Conservation (phyloP, 2,797 vertebrate species). For the Anomalospiza imberbis region DNA sequence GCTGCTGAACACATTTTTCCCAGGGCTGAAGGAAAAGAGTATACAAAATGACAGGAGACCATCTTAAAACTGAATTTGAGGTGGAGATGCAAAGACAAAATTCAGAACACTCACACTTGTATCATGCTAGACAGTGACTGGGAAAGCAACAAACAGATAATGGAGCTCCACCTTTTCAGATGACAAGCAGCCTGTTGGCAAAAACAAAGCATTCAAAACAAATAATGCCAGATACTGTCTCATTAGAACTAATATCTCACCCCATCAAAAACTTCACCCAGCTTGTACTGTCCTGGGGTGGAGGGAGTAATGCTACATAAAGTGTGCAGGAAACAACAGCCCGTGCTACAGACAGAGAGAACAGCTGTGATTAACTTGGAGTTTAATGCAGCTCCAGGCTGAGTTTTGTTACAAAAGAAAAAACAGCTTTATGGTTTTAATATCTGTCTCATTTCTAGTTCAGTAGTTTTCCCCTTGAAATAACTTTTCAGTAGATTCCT, state of each 20-base stretch:
- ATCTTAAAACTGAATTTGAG: neutral
- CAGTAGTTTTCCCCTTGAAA: constrained; percentile 47
- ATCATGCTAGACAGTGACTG: neutral
- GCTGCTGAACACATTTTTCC: neutral
- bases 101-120: neutral
- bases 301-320: neutral
- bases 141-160: neutral
- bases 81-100: neutral
- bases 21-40: neutral
- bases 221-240: neutral
- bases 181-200: neutral
- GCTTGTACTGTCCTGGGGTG: fast-evolving
- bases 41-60: neutral
- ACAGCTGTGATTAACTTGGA: neutral
- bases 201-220: neutral
- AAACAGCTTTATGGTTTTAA: neutral
- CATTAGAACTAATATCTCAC: neutral
- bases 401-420: neutral
- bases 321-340: neutral
- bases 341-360: neutral
- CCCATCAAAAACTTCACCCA: neutral
- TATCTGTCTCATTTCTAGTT: constrained; percentile 13
- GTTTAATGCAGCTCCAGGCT: neutral
- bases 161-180: neutral
- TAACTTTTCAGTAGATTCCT: constrained; percentile 45